These are phyloP conservation scores for Elephas maximus DNA, from an alignment of 2,113 vertebrate species.

Conservation along the genomic window DNA sequence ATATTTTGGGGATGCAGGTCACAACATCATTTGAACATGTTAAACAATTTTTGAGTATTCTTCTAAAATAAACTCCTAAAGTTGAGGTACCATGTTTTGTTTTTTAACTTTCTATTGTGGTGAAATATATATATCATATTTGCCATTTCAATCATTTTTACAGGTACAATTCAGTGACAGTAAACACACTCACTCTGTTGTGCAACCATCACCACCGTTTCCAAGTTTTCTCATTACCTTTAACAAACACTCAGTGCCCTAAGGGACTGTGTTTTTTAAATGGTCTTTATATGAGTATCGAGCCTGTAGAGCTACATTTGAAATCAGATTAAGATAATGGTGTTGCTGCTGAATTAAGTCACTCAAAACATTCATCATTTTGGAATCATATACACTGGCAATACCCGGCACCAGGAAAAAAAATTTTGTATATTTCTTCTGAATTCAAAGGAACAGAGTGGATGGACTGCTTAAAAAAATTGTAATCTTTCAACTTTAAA, in stretches of 20 bases:
- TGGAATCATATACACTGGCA: neutral
- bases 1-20: neutral
- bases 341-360: conserved; percentile 34
- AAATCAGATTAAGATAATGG: conserved; percentile 9
- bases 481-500: conserved; percentile 8
- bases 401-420: neutral
- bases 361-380: neutral
- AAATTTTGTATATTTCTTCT: neutral
- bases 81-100: neutral
- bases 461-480: neutral
- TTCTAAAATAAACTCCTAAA: conserved; percentile 55
- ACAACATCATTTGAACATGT: conserved; percentile 45
- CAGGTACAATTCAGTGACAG: neutral
- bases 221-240: too few species aligned
- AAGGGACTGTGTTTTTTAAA: conserved; percentile 14
- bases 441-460: conserved; percentile 1
- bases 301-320: neutral
- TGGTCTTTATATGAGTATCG: neutral
- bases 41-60: conserved; percentile 41
- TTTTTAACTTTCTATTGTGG: neutral
- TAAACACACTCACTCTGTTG: neutral
- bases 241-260: neutral
- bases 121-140: neutral
- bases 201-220: neutral
- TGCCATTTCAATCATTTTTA: neutral